These are phyloP conservation scores for Synergus japonicus DNA, from an alignment of 2,888 invertebrate species.

Conservation along the genomic window DNA sequence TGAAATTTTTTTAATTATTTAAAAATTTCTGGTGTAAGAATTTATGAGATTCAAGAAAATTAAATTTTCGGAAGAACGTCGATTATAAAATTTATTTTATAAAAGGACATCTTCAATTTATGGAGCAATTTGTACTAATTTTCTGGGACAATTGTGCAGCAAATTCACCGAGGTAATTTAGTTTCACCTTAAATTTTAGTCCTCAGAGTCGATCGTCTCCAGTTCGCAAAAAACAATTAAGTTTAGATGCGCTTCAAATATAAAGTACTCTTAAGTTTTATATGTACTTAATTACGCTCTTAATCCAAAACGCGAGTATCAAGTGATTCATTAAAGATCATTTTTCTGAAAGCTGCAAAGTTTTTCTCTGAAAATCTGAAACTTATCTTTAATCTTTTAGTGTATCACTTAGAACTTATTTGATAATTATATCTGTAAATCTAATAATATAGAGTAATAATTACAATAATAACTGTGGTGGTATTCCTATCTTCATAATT, in stretches of 20 bases:
- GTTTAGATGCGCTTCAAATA: neutral
- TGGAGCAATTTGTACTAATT: neutral
- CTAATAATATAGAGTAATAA: neutral
- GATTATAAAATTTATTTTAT: slow-evolving; percentile 14
- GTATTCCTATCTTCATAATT: slow-evolving; percentile 1
- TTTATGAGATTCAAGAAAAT: neutral
- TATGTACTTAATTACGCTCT: neutral
- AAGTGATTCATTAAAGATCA: slow-evolving; percentile 52
- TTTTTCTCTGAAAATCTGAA: neutral
- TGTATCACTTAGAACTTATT: slow-evolving; percentile 5
- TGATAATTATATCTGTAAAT: slow-evolving; percentile 11
- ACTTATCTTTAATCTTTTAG: neutral
- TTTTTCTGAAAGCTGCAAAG: slow-evolving; percentile 37
- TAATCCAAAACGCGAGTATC: slow-evolving; percentile 16
- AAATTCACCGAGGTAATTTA: neutral
- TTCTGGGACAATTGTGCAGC: neutral
- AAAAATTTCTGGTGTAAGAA: too few relatives aligned
- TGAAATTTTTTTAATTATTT: neutral
- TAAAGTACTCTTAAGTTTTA: neutral
- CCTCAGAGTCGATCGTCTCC: neutral
- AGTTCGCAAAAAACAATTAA: neutral
- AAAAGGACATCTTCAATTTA: neutral
- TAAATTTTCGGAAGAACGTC: slow-evolving; percentile 1
- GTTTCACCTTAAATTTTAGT: neutral
- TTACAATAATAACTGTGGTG: slow-evolving; percentile 6